Base-by-base conservation (phyloP, 1,140 invertebrate species). In the Bombus turneri region DNA sequence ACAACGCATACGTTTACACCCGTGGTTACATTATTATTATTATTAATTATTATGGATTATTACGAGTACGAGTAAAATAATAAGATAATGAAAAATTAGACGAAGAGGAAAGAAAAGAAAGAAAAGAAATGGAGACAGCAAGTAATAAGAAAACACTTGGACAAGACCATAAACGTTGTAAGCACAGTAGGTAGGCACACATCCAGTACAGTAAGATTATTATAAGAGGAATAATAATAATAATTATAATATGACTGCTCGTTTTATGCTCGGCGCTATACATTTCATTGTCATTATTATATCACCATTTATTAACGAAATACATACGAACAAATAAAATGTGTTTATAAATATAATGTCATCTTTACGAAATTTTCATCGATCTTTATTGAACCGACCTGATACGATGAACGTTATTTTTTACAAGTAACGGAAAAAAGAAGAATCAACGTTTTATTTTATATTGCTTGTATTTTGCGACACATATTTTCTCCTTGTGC, bases 201-300 rank as follows among this genome's bases (percentile, higher is more conserved):
- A 93, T 93, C 90, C 91, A 91, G 90, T 93, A 92, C 90, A 92
- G 90, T 94, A 94, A 93, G 92, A 87, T 90, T 91, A 90, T 89
- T 88, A 89, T 93, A 92, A 93, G 90, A 91, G 86, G 92, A 93
- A 93, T 93, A 94, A 92, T 93, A 93, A 93, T 93, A 90, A 94
- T 92, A 90, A 94, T 94, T 91, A 94, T 93, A 91, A 91, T 93
- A 94, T 90, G 92, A 94, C 92, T 94, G 93, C 93, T 94, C 93
- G 93, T 94, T 94, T 94, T 93, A 94, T 93, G 93, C 93, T 94
- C 94, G 93, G 92, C 93, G 94, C 92, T 94, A 94, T 94, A 93
- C 93, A 94, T 94, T 94, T 94, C 93, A 94, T 94, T 94, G 93
- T 94, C 93, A 94, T 94, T 94, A 94, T 94, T 94, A 93, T 94